phyloP scores from a whole-genome alignment of 2,797 vertebrate genomes.

The Pyrocephalus nanus region DNA sequence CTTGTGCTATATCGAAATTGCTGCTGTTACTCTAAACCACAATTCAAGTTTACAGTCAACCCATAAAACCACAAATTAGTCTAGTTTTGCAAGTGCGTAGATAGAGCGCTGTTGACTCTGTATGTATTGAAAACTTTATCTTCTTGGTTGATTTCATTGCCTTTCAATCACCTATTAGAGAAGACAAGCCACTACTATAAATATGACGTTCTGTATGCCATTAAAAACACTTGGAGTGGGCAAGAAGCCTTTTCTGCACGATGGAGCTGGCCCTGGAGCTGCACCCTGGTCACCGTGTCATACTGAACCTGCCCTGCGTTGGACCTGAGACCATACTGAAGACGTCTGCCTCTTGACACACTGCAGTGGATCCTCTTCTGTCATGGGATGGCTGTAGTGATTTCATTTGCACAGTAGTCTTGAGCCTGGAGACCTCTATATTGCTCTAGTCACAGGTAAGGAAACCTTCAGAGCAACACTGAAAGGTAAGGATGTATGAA shows the following conservation, averaged over 20 bases:
- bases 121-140: background rate
- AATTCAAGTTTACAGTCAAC: background rate
- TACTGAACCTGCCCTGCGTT: background rate
- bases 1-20: background rate
- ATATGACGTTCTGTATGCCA: background rate
- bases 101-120: background rate
- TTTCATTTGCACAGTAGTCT: background rate
- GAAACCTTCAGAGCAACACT: background rate
- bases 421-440: background rate
- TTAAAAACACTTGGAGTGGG: background rate
- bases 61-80: background rate
- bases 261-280: background rate
- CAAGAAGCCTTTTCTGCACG: background rate
- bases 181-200: background rate
- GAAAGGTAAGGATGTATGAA: background rate
- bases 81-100: background rate
- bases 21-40: background rate
- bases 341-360: background rate
- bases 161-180: background rate
- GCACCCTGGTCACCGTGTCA: background rate
- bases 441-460: background rate
- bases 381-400: background rate
- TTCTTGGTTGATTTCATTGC: background rate
- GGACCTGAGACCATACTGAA: background rate
- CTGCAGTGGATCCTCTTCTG: background rate